Conservation (phyloP, 2,797 vertebrate species). For the Toxotes lorentzi region DNA sequence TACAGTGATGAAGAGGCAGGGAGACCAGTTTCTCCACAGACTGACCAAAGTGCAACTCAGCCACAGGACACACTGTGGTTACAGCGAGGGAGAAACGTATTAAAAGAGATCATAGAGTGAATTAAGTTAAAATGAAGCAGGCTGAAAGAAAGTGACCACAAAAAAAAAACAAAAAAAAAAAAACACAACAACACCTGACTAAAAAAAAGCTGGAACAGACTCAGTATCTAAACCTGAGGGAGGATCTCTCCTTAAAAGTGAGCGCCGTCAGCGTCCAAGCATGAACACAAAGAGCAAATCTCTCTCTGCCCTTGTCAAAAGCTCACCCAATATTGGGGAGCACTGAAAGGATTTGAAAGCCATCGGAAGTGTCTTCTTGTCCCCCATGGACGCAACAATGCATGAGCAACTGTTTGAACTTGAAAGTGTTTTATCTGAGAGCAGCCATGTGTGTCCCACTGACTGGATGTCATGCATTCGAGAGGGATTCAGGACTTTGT, state of each 20-base stretch:
- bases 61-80: not conserved
- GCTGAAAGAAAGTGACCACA: not conserved
- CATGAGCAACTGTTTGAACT: conserved; percentile 76
- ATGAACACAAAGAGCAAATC: conserved; percentile 61
- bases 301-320: conserved; percentile 49
- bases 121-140: conserved; percentile 16
- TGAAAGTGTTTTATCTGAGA: conserved; percentile 75
- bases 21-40: conserved; percentile 13
- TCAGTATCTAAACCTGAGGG: conserved; percentile 32
- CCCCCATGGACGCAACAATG: conserved; percentile 74
- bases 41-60: conserved; percentile 13
- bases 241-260: conserved; percentile 35
- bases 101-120: not conserved
- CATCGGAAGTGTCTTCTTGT: conserved; percentile 80
- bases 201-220: not conserved
- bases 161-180: not conserved
- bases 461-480: conserved; percentile 73
- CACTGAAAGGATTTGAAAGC: conserved; percentile 73
- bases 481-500: conserved; percentile 66
- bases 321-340: conserved; percentile 59
- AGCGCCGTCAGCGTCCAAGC: conserved; percentile 32
- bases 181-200: conserved; percentile 1
- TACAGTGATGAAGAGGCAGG: not conserved
- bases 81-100: not conserved
- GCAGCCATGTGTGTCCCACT: conserved; percentile 76